Percentiles rank a stretch among this genome's conserved stretches.
Conservation (phyloP, 2,888 invertebrate species). For the Ctenicera cuprea region DNA sequence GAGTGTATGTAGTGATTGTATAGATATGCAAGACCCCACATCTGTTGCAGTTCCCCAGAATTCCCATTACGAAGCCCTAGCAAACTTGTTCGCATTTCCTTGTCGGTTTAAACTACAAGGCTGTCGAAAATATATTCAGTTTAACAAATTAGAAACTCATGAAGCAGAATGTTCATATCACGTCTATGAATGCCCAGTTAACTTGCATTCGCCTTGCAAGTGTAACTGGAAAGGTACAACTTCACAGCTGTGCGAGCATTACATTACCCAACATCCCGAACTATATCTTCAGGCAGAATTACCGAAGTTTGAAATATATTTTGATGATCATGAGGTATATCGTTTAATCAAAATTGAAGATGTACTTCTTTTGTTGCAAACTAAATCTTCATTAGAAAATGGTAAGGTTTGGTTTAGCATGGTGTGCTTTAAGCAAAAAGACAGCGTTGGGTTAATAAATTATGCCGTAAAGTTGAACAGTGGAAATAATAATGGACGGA, state of each 20-base stretch:
- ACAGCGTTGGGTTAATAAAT: neutral
- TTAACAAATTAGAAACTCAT: neutral
- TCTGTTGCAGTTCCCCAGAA: no score
- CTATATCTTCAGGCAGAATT: neutral
- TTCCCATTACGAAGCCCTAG: conserved; percentile 8
- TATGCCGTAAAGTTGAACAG: neutral
- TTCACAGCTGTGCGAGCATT: neutral
- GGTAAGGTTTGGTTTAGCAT: neutral
- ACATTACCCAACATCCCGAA: neutral
- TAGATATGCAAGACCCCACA: no score
- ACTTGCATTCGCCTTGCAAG: neutral
- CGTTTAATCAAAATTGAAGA: neutral
- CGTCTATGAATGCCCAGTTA: conserved; percentile 1
- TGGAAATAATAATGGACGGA: neutral
- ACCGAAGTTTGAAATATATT: no score
- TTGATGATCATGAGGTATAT: no score
- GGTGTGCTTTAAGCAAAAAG: neutral
- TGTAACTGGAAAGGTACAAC: neutral
- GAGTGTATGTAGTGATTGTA: no score
- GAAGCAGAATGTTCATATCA: neutral
- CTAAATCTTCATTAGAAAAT: neutral
- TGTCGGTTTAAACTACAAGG: neutral
- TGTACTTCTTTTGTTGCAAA: neutral
- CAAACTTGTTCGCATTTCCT: neutral
- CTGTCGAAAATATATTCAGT: neutral